Evolutionary conservation across 2,888 invertebrate genomes (phyloP), one percentile per base, ranked within the genome.

Genomic region (Pachliopta kotzebuea): DNA sequence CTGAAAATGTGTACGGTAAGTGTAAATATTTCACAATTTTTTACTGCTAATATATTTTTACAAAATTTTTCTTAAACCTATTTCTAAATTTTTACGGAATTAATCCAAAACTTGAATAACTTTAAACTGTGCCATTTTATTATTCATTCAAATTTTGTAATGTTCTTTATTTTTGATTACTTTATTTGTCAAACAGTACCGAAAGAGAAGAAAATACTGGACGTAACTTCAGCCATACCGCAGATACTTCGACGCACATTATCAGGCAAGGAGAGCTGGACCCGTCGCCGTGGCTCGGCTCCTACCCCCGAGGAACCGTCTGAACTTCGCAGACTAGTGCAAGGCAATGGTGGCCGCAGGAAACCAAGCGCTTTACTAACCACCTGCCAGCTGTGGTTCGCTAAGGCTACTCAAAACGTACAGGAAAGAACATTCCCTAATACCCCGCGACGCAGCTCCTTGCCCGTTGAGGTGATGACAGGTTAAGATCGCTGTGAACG

Each of bases 391-490:
- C 85, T 84, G 53, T 86, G 84, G 84, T 72, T 85, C 20, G 76
- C 78, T 23, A 83, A 77, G 62, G 68, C 83, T 20, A 71, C 76
- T 0, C 75, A 73, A 71, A 72, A 67, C 37, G 72, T 74, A 6
- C 82, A 80, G 17, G 85, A 81, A 63, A 70, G 72, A 20, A 63
- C 75, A 0, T 68, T 71, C 37, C 75, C 68, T 2, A 72, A 76
- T 3, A 68, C 76, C 29, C 83, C 81, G 0, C 85, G 89, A 50
- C 75, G 89, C 21, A 81, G 86, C 69, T 88, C 89, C n/a, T 81
- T 90, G 62, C 90, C 90, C 68, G 85, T 81, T 76, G 89, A 90
- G 87, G 90, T 89, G 82, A 86, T 87, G 75, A 81, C 85, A 83
- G 84, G 85, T 85, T 78, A 76, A 70, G 61, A 65, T 69, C 72